Percentiles rank a stretch among this genome's conserved stretches.
Evolutionary conservation across 2,888 invertebrate species (phyloP).

Genomic region (Drosophila stalkeri): DNA sequence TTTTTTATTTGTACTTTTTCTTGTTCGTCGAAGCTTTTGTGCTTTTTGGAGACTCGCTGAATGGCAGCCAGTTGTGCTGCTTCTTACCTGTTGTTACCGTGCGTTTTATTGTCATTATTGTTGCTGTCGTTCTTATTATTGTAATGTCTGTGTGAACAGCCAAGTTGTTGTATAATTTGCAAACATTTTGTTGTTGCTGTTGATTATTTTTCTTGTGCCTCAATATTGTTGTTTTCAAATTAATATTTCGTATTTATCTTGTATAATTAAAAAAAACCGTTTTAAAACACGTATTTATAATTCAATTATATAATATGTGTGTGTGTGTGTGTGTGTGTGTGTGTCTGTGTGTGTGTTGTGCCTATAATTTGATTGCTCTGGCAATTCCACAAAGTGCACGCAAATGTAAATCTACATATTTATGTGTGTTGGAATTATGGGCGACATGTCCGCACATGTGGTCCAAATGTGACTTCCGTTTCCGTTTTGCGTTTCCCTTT

Average conservation of each 20-base stretch:
- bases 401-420: slow-evolving; percentile 60
- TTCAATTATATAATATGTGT: slow-evolving; percentile 1
- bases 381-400: slow-evolving; percentile 38
- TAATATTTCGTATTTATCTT: slow-evolving; percentile 48
- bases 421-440: slow-evolving; percentile 63
- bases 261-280: slow-evolving; percentile 42
- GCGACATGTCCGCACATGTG: slow-evolving; percentile 67
- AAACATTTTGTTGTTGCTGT: slow-evolving; percentile 31
- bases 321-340: neutral
- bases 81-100: slow-evolving; percentile 25
- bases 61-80: slow-evolving; percentile 33
- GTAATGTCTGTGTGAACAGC: slow-evolving; percentile 39
- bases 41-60: slow-evolving; percentile 47
- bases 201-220: slow-evolving; percentile 35
- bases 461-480: slow-evolving; percentile 71
- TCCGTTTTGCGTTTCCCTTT: slow-evolving; percentile 48
- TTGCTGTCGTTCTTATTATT: slow-evolving; percentile 36
- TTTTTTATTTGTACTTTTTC: slow-evolving; percentile 1
- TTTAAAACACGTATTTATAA: slow-evolving; percentile 32
- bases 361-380: slow-evolving; percentile 40
- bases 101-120: slow-evolving; percentile 17
- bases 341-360: neutral
- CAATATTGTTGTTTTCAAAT: slow-evolving; percentile 35
- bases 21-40: slow-evolving; percentile 46
- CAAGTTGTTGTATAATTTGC: slow-evolving; percentile 49